phyloP scores from a whole-genome alignment of 2,797 vertebrate species.

The Parauchenoglanis ngamensis region DNA sequence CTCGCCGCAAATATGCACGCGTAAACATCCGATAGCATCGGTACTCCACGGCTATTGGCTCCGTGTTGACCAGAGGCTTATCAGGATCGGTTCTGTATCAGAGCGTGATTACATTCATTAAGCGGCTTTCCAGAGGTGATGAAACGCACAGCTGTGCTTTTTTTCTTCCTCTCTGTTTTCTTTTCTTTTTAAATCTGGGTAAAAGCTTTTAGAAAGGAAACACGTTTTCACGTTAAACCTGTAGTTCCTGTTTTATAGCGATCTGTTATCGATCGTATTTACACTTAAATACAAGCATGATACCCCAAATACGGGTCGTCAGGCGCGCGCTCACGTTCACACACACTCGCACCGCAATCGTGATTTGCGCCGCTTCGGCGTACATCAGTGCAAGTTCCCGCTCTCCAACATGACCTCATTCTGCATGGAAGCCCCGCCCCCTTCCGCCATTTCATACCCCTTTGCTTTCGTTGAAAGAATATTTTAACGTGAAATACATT shows the following conservation, averaged over 20 bases:
- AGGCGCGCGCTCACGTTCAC: not conserved
- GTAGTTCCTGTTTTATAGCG: not conserved
- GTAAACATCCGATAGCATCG: conserved; percentile 27
- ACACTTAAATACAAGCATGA: not conserved
- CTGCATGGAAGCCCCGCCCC: not conserved
- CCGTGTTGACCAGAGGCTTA: not conserved
- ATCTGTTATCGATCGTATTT: not conserved
- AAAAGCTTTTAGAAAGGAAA: not conserved
- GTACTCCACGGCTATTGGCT: not conserved
- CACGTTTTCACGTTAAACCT: not conserved
- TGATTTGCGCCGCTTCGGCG: too few species aligned
- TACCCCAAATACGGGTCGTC: not conserved
- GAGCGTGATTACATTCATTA: not conserved
- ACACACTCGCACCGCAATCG: too few species aligned
- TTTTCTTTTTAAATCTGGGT: not conserved
- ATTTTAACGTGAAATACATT: not conserved
- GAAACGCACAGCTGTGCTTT: not conserved
- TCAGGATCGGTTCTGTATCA: conserved; percentile 6
- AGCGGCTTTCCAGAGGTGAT: not conserved
- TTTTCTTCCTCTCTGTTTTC: too few species aligned
- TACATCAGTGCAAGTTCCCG: not conserved
- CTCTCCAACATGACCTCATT: not conserved
- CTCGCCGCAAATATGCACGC: conserved; percentile 24
- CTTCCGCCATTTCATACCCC: not conserved
- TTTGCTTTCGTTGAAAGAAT: too few species aligned